These are phyloP conservation scores for Actinia equina DNA, from an alignment of 64 coral and sea anemone species.

Conservation along the genomic window DNA sequence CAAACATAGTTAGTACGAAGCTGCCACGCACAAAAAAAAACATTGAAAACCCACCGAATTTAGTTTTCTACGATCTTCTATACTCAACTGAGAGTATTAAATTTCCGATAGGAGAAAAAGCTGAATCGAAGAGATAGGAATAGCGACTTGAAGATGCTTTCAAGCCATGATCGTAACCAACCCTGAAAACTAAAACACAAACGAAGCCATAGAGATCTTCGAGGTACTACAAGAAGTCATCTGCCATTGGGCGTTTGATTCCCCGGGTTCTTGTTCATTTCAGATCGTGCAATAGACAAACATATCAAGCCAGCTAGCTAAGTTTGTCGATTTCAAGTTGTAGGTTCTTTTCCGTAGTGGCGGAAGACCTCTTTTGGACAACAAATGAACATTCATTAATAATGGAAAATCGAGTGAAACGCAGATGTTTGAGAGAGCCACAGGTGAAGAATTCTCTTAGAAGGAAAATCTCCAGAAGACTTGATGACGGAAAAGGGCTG, in stretches of 20 bases:
- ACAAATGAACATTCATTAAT: conserved; percentile 98
- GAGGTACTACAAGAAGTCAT: conserved; percentile 7
- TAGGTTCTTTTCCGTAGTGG: background rate
- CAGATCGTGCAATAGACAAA: background rate
- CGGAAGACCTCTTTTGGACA: conserved; percentile 47
- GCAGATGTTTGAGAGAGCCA: conserved; percentile 68
- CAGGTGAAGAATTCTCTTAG: conserved; percentile 53
- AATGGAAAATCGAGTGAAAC: conserved; percentile 80
- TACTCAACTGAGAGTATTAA: background rate
- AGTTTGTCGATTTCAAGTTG: conserved; percentile 32
- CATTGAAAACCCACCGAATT: background rate
- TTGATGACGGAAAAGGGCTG: background rate
- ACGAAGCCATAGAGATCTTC: conserved; percentile 51
- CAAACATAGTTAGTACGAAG: background rate
- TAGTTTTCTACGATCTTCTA: background rate
- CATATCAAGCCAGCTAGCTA: background rate
- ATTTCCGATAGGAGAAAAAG: background rate
- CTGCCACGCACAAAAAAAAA: background rate
- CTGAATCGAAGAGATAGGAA: background rate
- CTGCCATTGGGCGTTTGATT: background rate
- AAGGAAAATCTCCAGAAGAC: conserved; percentile 16
- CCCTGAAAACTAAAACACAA: conserved; percentile 4
- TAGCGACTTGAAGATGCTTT: background rate
- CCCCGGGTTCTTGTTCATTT: background rate
- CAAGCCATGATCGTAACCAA: conserved; percentile 34